phyloP scores from a whole-genome alignment of 1,140 invertebrate species.

The Cotesia vestalis region DNA sequence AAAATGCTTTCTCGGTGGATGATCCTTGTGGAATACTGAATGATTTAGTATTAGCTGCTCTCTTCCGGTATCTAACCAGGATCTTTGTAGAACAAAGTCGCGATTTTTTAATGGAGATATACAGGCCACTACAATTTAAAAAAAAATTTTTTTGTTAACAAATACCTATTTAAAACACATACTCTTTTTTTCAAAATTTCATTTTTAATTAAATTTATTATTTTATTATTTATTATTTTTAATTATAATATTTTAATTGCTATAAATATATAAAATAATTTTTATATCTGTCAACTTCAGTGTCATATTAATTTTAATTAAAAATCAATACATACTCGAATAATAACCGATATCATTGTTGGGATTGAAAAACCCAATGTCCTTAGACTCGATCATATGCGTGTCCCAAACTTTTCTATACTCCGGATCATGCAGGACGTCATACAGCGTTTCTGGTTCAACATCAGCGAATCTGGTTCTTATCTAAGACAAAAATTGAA shows the following conservation, averaged over 20 bases:
- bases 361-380: slow-evolving; percentile 89
- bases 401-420: slow-evolving; percentile 90
- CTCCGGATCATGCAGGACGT: slow-evolving; percentile 89
- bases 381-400: slow-evolving; percentile 84
- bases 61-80: slow-evolving; percentile 85
- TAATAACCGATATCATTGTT: slow-evolving; percentile 95
- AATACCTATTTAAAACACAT: no score
- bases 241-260: no score
- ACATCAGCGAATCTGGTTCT: slow-evolving; percentile 81
- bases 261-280: no score
- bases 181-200: no score
- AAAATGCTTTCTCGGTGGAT: slow-evolving; percentile 82
- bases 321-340: slow-evolving; percentile 74
- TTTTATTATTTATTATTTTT: no score
- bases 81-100: slow-evolving; percentile 90
- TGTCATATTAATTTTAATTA: neutral
- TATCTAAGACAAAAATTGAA: slow-evolving; percentile 61
- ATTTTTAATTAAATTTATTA: no score
- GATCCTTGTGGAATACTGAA: slow-evolving; percentile 86
- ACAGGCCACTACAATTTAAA: slow-evolving; percentile 76
- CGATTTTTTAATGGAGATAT: slow-evolving; percentile 87
- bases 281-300: no score
- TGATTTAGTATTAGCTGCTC: slow-evolving; percentile 91
- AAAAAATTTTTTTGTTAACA: no score
- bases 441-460: slow-evolving; percentile 78